Evolutionary conservation across 2,888 invertebrate genomes (phyloP), one percentile per base, ranked within the genome.

Genomic region (Endomychus coccineus): DNA sequence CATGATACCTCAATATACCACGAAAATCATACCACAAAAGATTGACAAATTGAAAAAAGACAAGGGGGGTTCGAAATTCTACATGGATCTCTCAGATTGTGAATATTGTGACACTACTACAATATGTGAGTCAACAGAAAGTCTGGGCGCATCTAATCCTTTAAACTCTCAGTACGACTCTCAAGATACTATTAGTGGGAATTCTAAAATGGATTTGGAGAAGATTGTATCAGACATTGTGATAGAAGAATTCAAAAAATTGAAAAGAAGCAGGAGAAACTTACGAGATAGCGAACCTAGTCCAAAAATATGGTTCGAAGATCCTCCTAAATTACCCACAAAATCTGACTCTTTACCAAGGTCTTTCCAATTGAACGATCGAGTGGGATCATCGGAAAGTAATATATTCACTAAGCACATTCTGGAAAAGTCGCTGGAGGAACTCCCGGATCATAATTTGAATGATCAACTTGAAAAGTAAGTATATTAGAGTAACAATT

Each of bases 161-260:
- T 4, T 9, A 10, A 50, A 55, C 16, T 7, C 12, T 14, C 16
- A 29, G 4, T 16, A 15, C 11, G 5, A 55, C 11, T 47, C 39
- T 27, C 43, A 36, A 37, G 16, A 37, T 29, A 17, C 17, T 16
- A 25, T n/a, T 6, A 16, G 27, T 17, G 27, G 12, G 2, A 12
- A 27, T 7, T 35, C 33, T n/a, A 45, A 44, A 10, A 67, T 41
- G 62, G 66, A 48, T 64, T 69, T 80, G 50, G 81, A 84, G 63
- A 73, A 86, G 64, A 80, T 90, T 29, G 86, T 90, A 31, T 80
- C 86, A 1, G 87, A 87, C 56, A 68, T 89, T 9, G 66, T 90
- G 3, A 78, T 87, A 76, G 83, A 87, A 58, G 87, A 87, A 44
- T 86, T 88, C 47, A 79, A 83, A 45, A 71, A 86, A 25, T 67